Evolutionary conservation across 2,113 vertebrate genomes (phyloP).

Genomic region (Crocuta crocuta): DNA sequence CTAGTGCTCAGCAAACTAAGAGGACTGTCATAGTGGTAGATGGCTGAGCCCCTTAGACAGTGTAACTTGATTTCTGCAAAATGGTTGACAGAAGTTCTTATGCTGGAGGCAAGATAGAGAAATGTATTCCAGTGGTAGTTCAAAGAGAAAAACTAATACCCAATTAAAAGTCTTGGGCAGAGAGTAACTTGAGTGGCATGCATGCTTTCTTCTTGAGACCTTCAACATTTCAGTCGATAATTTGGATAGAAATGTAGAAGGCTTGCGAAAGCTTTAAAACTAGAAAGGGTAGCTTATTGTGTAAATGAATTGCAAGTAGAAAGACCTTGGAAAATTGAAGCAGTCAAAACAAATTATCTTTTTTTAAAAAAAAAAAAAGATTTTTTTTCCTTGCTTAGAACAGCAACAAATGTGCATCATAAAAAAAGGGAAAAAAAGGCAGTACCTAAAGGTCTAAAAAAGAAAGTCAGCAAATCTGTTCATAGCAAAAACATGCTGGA

Average conservation of each 20-base stretch:
- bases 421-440: background rate
- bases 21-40: background rate
- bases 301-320: background rate
- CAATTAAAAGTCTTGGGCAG: background rate
- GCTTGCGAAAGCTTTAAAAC: background rate
- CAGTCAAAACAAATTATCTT: slow-evolving; percentile 36
- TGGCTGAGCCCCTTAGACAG: background rate
- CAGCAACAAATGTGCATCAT: background rate
- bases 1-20: background rate
- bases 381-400: background rate
- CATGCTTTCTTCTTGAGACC: background rate
- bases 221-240: background rate
- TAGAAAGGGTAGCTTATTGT: background rate
- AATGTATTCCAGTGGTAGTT: background rate
- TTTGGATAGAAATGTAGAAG: background rate
- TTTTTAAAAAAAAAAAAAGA: background rate
- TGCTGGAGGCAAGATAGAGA: background rate
- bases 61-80: background rate
- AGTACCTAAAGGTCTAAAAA: background rate
- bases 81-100: background rate
- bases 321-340: slow-evolving; percentile 56
- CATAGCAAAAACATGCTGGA: background rate
- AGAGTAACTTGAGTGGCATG: background rate
- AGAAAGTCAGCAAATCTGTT: background rate
- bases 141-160: background rate